These are phyloP conservation scores for Archegozetes longisetosus DNA, from an alignment of 1,140 invertebrate species.

Conservation along the genomic window DNA sequence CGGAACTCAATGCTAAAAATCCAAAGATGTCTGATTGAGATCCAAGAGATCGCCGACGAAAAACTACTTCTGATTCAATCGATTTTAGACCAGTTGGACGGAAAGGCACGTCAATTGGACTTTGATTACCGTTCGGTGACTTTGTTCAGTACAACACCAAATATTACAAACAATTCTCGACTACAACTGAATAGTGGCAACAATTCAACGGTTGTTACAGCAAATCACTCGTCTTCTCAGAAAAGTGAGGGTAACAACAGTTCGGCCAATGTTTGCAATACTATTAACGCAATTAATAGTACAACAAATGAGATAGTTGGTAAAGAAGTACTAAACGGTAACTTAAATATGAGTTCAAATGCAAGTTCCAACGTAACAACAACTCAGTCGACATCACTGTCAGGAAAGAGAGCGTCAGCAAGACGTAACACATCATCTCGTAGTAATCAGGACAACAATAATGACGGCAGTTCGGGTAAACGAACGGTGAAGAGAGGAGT, in stretches of 20 bases:
- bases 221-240: neutral
- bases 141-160: neutral
- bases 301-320: too few relatives aligned
- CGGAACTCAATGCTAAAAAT: conserved; percentile 6
- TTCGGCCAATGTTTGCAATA: neutral
- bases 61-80: conserved; percentile 14
- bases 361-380: neutral
- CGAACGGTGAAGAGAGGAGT: neutral
- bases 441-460: neutral
- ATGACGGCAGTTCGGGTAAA: neutral
- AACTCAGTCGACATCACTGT: neutral
- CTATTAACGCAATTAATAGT: neutral
- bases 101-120: conserved; percentile 17
- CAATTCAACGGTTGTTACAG: neutral
- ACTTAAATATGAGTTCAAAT: neutral
- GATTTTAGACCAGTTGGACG: conserved; percentile 16
- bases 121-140: conserved; percentile 12
- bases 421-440: neutral
- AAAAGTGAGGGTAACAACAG: neutral
- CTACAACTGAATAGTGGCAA: neutral
- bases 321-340: too few relatives aligned
- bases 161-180: neutral
- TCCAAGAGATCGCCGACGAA: conserved; percentile 16
- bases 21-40: conserved; percentile 8
- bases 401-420: neutral